Conservation (phyloP, 2,113 vertebrate species). For the Hiodon tergisus region DNA sequence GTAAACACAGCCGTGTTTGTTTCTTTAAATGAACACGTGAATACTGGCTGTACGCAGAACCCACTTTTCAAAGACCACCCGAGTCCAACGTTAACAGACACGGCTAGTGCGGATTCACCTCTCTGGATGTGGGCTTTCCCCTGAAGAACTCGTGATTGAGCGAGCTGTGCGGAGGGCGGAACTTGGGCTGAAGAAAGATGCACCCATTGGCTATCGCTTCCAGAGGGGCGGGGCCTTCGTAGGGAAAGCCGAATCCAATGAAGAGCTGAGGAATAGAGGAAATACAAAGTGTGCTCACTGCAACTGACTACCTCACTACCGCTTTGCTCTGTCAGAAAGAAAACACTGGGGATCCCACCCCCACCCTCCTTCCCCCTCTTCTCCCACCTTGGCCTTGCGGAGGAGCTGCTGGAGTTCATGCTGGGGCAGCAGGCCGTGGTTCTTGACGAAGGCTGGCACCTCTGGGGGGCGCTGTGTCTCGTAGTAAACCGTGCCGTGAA, state of each 20-base stretch:
- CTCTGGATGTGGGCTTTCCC: slow-evolving; percentile 90
- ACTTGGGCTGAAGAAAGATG: slow-evolving; percentile 86
- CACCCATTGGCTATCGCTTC: slow-evolving; percentile 96
- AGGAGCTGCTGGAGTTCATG: slow-evolving; percentile 92
- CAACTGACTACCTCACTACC: too few species aligned
- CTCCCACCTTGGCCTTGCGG: slow-evolving; percentile 78
- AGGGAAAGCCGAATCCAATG: slow-evolving; percentile 94
- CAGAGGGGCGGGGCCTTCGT: slow-evolving; percentile 91
- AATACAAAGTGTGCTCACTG: too few species aligned
- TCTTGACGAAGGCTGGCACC: slow-evolving; percentile 91
- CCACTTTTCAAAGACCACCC: too few species aligned
- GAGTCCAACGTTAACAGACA: too few species aligned
- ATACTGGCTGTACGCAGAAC: background rate
- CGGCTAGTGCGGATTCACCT: slow-evolving; percentile 57
- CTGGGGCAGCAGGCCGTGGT: slow-evolving; percentile 90
- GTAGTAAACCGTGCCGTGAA: slow-evolving; percentile 91
- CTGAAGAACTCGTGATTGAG: slow-evolving; percentile 96
- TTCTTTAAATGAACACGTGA: background rate
- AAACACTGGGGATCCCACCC: too few species aligned
- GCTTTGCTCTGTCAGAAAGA: too few species aligned
- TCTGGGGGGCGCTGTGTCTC: slow-evolving; percentile 88
- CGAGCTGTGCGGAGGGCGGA: slow-evolving; percentile 85
- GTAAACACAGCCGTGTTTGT: background rate
- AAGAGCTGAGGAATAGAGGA: slow-evolving; percentile 67
- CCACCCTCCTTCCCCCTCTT: background rate